Percentiles rank a stretch among this genome's conserved stretches.
phyloP scores from a whole-genome alignment of 2,797 vertebrate species.

The Salmo trutta region DNA sequence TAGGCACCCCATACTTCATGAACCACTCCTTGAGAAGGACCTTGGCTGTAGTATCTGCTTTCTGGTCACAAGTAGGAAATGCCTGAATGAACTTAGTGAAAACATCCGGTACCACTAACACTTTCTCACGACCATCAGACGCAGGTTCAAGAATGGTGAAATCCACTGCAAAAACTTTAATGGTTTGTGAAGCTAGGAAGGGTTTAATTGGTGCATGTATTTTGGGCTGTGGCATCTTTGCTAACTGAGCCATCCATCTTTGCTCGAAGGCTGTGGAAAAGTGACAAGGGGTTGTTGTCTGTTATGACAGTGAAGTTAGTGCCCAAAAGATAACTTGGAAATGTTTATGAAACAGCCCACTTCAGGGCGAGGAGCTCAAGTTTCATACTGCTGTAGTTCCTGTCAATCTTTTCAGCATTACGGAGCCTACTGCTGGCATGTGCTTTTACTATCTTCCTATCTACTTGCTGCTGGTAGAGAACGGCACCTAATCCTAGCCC shows the following conservation, averaged over 20 bases:
- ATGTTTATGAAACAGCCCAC: slow-evolving; percentile 8
- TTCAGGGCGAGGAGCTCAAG: slow-evolving; percentile 17
- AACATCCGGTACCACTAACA: slow-evolving; percentile 12
- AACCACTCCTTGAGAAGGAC: slow-evolving; percentile 19
- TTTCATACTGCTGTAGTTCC: slow-evolving; percentile 26
- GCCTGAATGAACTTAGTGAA: slow-evolving; percentile 21
- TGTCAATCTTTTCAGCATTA: slow-evolving; percentile 24
- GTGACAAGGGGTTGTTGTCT: slow-evolving; percentile 38
- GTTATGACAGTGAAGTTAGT: slow-evolving; percentile 31
- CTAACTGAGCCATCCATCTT: slow-evolving; percentile 16
- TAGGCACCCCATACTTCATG: background rate
- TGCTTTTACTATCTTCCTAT: slow-evolving; percentile 9
- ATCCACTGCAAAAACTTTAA: slow-evolving; percentile 9
- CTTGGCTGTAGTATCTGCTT: slow-evolving; percentile 9
- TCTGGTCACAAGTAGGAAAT: slow-evolving; percentile 6
- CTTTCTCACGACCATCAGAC: slow-evolving; percentile 7
- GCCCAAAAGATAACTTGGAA: slow-evolving; percentile 16
- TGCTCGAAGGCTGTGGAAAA: slow-evolving; percentile 16
- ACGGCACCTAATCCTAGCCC: slow-evolving; percentile 13
- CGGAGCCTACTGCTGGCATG: background rate
- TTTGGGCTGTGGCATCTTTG: slow-evolving; percentile 23
- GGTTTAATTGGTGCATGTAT: background rate
- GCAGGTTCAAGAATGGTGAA: background rate
- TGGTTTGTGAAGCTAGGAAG: background rate
- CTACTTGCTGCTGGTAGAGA: slow-evolving; percentile 11